Evolutionary conservation across 2,113 vertebrate genomes (phyloP).

Genomic region (Kryptolebias marmoratus): DNA sequence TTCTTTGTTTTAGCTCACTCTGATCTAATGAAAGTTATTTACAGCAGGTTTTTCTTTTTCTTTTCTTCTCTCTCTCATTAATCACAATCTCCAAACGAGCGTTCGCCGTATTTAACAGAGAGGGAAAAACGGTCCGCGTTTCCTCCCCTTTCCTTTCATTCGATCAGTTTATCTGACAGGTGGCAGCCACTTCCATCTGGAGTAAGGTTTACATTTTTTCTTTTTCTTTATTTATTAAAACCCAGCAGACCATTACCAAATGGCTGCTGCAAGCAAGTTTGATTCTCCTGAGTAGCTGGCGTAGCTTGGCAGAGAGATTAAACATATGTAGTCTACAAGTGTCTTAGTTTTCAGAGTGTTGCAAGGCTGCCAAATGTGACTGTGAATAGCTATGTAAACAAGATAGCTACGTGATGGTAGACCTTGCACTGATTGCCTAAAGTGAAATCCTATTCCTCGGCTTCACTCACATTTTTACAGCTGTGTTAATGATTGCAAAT

Average conservation of each 20-base stretch:
- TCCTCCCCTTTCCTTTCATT: conserved; percentile 40
- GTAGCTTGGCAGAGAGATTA: conserved; percentile 71
- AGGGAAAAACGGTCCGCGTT: conserved; percentile 8
- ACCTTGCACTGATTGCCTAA: conserved; percentile 68
- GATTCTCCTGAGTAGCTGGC: conserved; percentile 67
- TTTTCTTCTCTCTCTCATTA: conserved; percentile 6
- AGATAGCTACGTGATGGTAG: conserved; percentile 69
- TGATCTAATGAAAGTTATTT: conserved; percentile 30
- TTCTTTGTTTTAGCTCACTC: conserved; percentile 7
- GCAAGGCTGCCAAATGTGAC: conserved; percentile 72
- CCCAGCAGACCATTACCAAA: conserved; percentile 62
- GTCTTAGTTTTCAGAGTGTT: conserved; percentile 71
- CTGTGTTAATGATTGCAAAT: conserved; percentile 73
- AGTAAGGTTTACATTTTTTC: conserved; percentile 54
- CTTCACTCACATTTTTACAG: conserved; percentile 68
- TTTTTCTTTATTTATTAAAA: conserved; percentile 48
- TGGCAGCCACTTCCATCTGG: conserved; percentile 70
- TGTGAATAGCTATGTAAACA: conserved; percentile 79
- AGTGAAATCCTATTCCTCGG: conserved; percentile 71
- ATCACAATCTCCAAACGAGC: conserved; percentile 32
- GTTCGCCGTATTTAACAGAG: conserved; percentile 3
- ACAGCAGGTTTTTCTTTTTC: conserved; percentile 5
- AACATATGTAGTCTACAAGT: conserved; percentile 74
- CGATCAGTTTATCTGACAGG: conserved; percentile 70
- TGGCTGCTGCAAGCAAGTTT: conserved; percentile 60